Base-by-base conservation (phyloP, 2,113 vertebrate species). In the Cacatua alba region DNA sequence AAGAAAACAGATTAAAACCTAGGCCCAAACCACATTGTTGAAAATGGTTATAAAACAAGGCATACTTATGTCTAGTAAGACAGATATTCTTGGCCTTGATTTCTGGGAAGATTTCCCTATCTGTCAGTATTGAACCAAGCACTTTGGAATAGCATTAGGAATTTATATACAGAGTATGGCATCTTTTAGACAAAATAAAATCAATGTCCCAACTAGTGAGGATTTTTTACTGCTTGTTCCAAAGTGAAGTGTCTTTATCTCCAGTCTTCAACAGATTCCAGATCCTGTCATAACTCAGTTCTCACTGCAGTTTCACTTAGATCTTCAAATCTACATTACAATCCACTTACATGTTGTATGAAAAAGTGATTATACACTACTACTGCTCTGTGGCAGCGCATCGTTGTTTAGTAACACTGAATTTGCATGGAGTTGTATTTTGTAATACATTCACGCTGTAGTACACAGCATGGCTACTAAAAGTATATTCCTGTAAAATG, bases 111-210 rank as follows among this genome's bases (percentile, higher is more conserved):
- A 74, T 64, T 88, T 94, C 92, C 93, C 51, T 86, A 6, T 60
- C 35, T 68, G 35, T 88, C 88, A 88, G 70, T 86, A 93, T 69
- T 52, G 63, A 92, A 94, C 37, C 28, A 62, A 92, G 39, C 13
- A 80, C 43, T 94, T 78, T 70, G 59, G 82, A 96, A 60, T 7
- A 88, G 39, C 1, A 0, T n/a, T 83, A 90, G 52, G 51, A 88
- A 88, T 94, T 93, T 83, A 81, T 80, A 80, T 93, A 23, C 78
- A 57, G 64, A 25, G 26, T 26, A 63, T 78, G 68, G 46, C 68
- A 86, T 81, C 65, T 93, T 90, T 93, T 68, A 96, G 78, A 77
- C 75, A 91, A 95, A 94, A 92, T 70, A 92, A 95, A 94, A 92
- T 88, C 79, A 81, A 63, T 59, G 26, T 83, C 71, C 10, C 55